Evolutionary conservation across 2,113 vertebrate genomes (phyloP), one percentile per base, ranked within the genome.

Genomic region (Saccopteryx leptura): DNA sequence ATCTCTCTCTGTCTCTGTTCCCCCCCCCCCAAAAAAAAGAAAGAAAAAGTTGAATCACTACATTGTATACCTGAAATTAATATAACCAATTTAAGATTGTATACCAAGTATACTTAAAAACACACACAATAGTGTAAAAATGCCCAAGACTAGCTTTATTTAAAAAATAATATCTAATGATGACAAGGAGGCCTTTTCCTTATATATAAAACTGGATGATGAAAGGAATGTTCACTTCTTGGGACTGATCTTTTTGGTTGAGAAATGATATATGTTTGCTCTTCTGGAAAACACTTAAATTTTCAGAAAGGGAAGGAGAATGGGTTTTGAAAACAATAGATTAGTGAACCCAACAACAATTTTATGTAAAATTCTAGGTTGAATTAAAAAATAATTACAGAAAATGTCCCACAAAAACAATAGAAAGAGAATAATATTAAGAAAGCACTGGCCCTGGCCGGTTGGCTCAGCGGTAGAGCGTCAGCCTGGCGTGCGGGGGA

Each of bases 301-400:
- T 86, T 86, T 93, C 52, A 94, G 39, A 71, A n/a, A 93, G 75
- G 14, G 56, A 91, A 93, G n/a, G n/a, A 50, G 92, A 24, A 12
- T 24, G 15, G 52, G 10, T 26, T 76, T 66, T 78, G 28, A 88
- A 72, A 90, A 87, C 52, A 68, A 65, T 13, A 86, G n/a, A 71
- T 15, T 50, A 12, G 28, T 92, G 48, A 79, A 23, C 71, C 84
- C 69, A 63, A 81, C 21, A n/a, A 69, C 66, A 81, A 23, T 63
- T 88, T 90, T 74, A 65, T 46, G n/a, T 21, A 82, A 66, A 80
- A 28, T 89, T 88, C 46, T 74, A 68, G 28, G 28, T 50, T 65
- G 46, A 28, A 52, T 79, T 60, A 72, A 69, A 80, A 65, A 18
- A 74, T 14, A 26, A 54, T 94, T 68, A 26, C 23, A 46, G 69